Evolutionary conservation across 2,797 vertebrate species (phyloP).

Genomic region (Alfaro cultratus): DNA sequence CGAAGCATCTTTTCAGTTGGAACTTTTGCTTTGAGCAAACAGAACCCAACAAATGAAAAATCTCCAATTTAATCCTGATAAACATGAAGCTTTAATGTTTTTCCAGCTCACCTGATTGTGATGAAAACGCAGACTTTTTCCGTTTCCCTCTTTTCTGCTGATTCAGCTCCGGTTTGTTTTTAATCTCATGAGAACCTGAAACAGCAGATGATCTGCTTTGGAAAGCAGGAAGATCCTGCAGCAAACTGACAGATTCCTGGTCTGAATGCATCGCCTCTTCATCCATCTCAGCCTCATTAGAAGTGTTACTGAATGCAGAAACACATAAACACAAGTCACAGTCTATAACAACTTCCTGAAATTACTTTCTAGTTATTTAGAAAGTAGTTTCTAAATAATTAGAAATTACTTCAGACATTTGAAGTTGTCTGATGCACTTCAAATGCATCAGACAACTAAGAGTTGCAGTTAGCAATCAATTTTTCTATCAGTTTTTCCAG

Average conservation of each 20-base stretch:
- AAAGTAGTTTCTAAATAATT: too few species aligned
- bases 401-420: too few species aligned
- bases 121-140: not conserved
- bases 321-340: not conserved
- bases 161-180: slow-evolving; percentile 3
- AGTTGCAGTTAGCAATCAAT: too few species aligned
- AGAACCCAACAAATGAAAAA: slow-evolving; percentile 6
- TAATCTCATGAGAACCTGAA: slow-evolving; percentile 8
- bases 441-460: not conserved
- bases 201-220: not conserved
- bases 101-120: slow-evolving; percentile 43
- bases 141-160: not conserved
- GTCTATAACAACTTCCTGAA: not conserved
- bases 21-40: slow-evolving; percentile 20
- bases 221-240: slow-evolving; percentile 12
- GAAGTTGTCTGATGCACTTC: too few species aligned
- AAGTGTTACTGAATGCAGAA: slow-evolving; percentile 8
- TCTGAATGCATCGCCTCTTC: slow-evolving; percentile 6
- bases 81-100: too few species aligned
- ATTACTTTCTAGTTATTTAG: not conserved
- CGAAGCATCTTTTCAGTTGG: slow-evolving; percentile 24
- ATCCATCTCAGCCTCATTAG: not conserved
- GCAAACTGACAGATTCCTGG: slow-evolving; percentile 49
- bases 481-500: too few species aligned
- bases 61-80: not conserved